These are phyloP conservation scores for Deroplatys truncata DNA, from an alignment of 2,888 invertebrate genomes.

Conservation along the genomic window DNA sequence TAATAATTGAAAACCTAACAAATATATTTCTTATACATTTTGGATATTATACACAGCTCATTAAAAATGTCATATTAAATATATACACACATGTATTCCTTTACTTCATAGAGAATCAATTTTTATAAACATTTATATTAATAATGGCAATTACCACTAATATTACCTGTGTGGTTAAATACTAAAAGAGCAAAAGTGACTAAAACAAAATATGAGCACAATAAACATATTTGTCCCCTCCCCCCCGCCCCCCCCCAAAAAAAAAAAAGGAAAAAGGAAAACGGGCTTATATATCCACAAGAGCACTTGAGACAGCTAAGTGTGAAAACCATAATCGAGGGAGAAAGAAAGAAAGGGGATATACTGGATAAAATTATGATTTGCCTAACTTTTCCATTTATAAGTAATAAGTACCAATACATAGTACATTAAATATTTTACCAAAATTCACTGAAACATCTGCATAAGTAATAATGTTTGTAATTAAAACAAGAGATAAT, in stretches of 20 bases:
- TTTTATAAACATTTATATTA: background rate
- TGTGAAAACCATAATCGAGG: no score
- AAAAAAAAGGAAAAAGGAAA: background rate
- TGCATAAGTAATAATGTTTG: no score
- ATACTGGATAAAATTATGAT: no score
- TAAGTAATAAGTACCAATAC: no score
- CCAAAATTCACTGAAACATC: no score
- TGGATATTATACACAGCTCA: background rate
- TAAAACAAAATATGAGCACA: background rate
- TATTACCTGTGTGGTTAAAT: background rate
- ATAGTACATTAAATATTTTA: no score
- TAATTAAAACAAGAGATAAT: no score
- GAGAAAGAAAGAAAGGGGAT: no score
- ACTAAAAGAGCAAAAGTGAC: background rate
- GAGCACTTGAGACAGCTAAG: background rate
- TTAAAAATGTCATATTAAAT: background rate
- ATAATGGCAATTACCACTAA: background rate
- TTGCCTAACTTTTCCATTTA: no score
- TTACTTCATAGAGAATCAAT: background rate
- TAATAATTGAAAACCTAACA: conserved; percentile 1
- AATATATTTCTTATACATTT: background rate
- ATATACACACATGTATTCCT: background rate
- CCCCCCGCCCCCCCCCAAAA: no score
- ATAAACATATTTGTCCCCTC: background rate
- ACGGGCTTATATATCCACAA: background rate